Evolutionary conservation across 2,888 invertebrate species (phyloP), one percentile per base, ranked within the genome.

Genomic region (Eulithis prunata): DNA sequence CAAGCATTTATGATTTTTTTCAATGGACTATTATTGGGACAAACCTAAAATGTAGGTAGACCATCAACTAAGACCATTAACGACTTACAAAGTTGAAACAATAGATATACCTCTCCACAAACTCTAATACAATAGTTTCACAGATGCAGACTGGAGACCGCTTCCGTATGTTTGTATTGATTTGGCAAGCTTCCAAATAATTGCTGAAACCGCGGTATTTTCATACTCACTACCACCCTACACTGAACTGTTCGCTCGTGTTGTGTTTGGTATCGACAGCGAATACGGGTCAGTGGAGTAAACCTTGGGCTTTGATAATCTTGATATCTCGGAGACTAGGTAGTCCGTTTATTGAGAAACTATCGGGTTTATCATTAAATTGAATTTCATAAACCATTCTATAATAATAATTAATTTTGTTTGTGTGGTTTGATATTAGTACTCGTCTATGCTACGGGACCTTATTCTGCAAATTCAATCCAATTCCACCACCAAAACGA

Each of bases 161-260:
- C 56, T 59, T 66, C 59, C 62, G 66, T 46, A 46, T 53, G 51
- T 51, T 55, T 57, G 56, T 62, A 47, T 57, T 55, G 36, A 66
- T 55, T 67, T 67, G 67, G 67, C 60, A 41, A 8, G 43, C 13
- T 63, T 60, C 67, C 67, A 67, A 63, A 51, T 55, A 13, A 49
- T 47, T 14, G 28, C 28, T 28, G 51, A 45, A 45, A n/a, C 41
- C 10, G 32, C 28, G 0, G 11, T 56, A 56, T 56, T 55, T 57
- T 28, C 51, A 52, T 52, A 12, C 51, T 36, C 56, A 21, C 43
- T 49, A 4, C 21, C 21, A 41, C 10, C 11, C 21, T 49, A 21
- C 4, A 21, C 13, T 49, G n/a, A 49, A 36, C 32, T 5, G n/a
- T 55, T 32, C 6, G 32, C 41, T 56, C 38, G 38, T 46, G 46